phyloP scores from a whole-genome alignment of 2,113 vertebrate species.

The Apteryx owenii region DNA sequence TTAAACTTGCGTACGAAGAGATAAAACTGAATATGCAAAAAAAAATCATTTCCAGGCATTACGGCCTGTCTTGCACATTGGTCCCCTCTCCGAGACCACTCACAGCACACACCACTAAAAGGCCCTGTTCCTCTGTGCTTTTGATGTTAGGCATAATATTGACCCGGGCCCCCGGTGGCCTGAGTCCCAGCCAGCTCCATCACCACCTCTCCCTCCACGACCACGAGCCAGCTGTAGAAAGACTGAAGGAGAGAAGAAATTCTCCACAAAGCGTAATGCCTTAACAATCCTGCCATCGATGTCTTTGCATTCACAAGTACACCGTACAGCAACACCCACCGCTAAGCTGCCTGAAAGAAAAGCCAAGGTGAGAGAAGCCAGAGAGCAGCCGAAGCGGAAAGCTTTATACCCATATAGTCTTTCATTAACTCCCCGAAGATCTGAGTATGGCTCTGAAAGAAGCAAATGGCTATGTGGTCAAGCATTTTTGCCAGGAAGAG shows the following conservation, averaged over 20 bases:
- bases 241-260: not conserved
- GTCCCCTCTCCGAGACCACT: not conserved
- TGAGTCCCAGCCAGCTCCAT: not conserved
- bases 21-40: not conserved
- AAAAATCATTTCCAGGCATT: not conserved
- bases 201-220: not conserved
- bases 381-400: not conserved
- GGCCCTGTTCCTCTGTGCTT: not conserved
- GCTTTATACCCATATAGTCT: not conserved
- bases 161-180: not conserved
- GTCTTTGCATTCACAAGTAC: not conserved
- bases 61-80: not conserved
- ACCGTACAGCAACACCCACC: not conserved
- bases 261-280: not conserved
- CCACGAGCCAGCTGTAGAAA: not conserved
- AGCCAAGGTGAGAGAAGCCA: not conserved
- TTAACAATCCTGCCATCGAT: not conserved
- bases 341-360: not conserved
- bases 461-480: not conserved
- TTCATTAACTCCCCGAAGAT: not conserved
- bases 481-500: not conserved
- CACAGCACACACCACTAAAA: not conserved
- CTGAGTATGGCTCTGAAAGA: not conserved
- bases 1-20: not conserved
- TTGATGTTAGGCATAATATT: not conserved